Percentiles rank a stretch among this genome's conserved stretches.
phyloP scores from a whole-genome alignment of 2,888 invertebrate species.

The Lasioglossum villosulum region DNA sequence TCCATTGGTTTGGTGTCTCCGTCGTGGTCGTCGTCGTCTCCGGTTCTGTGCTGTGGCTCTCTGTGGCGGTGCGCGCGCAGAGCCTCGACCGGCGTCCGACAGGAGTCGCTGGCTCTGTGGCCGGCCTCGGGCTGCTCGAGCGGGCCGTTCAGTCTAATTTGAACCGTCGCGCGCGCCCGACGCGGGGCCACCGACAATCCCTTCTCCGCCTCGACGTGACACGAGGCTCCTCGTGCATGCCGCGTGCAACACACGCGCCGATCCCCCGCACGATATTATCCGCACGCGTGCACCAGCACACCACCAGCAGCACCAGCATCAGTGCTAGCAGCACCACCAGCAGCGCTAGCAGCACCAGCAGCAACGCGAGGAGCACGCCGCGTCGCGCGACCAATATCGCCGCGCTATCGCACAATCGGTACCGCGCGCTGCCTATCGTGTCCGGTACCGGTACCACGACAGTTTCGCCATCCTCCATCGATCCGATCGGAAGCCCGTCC shows the following conservation, averaged over 20 bases:
- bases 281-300: conserved; percentile 54
- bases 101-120: conserved; percentile 83
- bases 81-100: conserved; percentile 83
- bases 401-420: conserved; percentile 21
- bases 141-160: conserved; percentile 84
- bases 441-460: not conserved
- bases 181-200: conserved; percentile 77
- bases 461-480: not conserved
- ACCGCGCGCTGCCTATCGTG: not conserved
- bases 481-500: not conserved
- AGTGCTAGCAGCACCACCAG: conserved; percentile 8
- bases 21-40: conserved; percentile 14
- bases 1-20: conserved; percentile 48
- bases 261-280: conserved; percentile 67
- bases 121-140: conserved; percentile 83
- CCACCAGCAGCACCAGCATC: conserved; percentile 22
- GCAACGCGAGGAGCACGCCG: conserved; percentile 1
- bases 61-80: conserved; percentile 80
- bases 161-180: conserved; percentile 84
- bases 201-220: conserved; percentile 73
- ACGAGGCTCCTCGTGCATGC: conserved; percentile 73
- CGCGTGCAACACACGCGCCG: conserved; percentile 72
- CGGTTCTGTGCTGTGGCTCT: not conserved
- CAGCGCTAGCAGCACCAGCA: conserved; percentile 24
- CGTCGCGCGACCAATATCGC: conserved; percentile 16